Evolutionary conservation across 2,797 vertebrate genomes (phyloP).

Genomic region (Todus mexicanus): DNA sequence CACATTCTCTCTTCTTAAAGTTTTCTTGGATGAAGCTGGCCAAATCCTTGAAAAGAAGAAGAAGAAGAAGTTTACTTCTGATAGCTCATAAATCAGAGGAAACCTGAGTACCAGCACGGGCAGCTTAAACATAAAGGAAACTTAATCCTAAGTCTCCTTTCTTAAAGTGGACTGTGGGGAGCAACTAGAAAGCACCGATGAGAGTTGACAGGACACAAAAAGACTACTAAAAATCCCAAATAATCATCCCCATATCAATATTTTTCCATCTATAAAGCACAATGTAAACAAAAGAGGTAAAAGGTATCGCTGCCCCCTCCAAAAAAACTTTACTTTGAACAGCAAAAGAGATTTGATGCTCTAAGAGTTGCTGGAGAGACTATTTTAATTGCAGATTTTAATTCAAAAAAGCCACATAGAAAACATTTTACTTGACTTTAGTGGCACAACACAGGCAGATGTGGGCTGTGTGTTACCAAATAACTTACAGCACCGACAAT

Average conservation of each 20-base stretch:
- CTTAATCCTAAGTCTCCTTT: neutral
- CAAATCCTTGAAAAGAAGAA: slow-evolving; percentile 69
- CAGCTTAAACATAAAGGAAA: neutral
- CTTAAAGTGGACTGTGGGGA: neutral
- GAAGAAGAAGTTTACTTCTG: neutral
- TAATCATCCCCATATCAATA: neutral
- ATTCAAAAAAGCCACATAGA: neutral
- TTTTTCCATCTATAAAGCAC: neutral
- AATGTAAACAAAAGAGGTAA: neutral
- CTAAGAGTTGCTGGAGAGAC: neutral
- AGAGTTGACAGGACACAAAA: neutral
- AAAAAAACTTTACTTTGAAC: neutral
- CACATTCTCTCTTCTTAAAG: slow-evolving; percentile 81
- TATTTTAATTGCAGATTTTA: neutral
- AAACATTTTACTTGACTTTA: neutral
- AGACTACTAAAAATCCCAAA: neutral
- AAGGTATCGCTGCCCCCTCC: neutral
- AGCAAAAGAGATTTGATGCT: neutral
- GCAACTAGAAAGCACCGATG: neutral
- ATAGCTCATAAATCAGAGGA: neutral
- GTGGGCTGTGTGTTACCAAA: neutral
- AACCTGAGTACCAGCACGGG: neutral
- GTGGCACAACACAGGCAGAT: neutral
- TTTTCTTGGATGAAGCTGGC: slow-evolving; percentile 78
- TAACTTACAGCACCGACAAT: neutral